A percentile compares a stretch with the other conserved stretches of the same genome.
Evolutionary conservation across 2,888 invertebrate genomes (phyloP).

Genomic region (Hemistola chrysoprasaria): DNA sequence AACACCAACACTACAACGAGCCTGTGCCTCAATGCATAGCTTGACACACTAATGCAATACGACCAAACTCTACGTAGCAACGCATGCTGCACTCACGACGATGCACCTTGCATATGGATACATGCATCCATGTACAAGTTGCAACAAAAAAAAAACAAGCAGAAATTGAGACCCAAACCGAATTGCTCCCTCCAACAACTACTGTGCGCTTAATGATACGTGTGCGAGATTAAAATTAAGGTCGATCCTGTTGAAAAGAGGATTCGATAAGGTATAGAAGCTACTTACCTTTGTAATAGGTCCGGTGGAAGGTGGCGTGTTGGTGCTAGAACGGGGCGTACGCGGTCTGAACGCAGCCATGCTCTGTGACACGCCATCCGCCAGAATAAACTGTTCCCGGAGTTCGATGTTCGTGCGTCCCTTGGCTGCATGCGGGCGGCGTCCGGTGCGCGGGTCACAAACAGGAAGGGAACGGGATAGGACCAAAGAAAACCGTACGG

Average conservation of each 20-base stretch:
- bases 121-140: slow-evolving; percentile 69
- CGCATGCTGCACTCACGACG: slow-evolving; percentile 75
- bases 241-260: slow-evolving; percentile 62
- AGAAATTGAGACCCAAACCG: slow-evolving; percentile 71
- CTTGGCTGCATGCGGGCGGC: slow-evolving; percentile 92
- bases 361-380: slow-evolving; percentile 98
- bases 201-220: slow-evolving; percentile 74
- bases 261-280: slow-evolving; percentile 40
- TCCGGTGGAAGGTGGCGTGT: slow-evolving; percentile 87
- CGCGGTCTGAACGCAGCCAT: slow-evolving; percentile 99
- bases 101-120: slow-evolving; percentile 75
- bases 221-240: slow-evolving; percentile 70
- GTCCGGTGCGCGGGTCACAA: slow-evolving; percentile 69
- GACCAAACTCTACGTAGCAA: slow-evolving; percentile 79
- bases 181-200: slow-evolving; percentile 76
- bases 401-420: slow-evolving; percentile 99
- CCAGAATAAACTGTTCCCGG: slow-evolving; percentile 99
- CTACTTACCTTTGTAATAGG: slow-evolving; percentile 96
- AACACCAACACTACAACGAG: slow-evolving; percentile 79
- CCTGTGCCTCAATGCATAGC: slow-evolving; percentile 76
- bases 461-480: slow-evolving; percentile 48
- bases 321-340: slow-evolving; percentile 91
- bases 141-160: slow-evolving; percentile 65
- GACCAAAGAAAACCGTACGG: slow-evolving; percentile 71
- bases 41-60: slow-evolving; percentile 77